These are phyloP conservation scores for Epiblema foenella DNA, from an alignment of 2,888 invertebrate species.

Conservation along the genomic window DNA sequence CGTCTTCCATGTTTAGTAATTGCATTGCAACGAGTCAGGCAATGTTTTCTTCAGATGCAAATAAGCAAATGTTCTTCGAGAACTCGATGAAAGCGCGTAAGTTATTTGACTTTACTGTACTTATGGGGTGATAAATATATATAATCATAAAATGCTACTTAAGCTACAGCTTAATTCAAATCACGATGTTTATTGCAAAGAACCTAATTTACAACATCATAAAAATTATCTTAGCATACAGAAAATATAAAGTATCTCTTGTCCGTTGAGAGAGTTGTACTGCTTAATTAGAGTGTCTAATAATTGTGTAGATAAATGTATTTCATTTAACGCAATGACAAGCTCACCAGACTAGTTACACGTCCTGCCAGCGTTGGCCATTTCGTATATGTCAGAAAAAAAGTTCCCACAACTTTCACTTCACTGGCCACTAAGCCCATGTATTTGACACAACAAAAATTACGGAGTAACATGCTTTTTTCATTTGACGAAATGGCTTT, in stretches of 20 bases:
- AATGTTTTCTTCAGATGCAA: slow-evolving; percentile 37
- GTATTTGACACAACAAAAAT: slow-evolving; percentile 40
- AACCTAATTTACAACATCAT: slow-evolving; percentile 29
- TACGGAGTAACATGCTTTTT: slow-evolving; percentile 48
- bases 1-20: slow-evolving; percentile 20
- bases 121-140: slow-evolving; percentile 30
- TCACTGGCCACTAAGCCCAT: slow-evolving; percentile 34
- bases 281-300: slow-evolving; percentile 17
- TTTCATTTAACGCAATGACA: slow-evolving; percentile 35
- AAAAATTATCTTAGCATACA: slow-evolving; percentile 30
- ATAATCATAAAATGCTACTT: slow-evolving; percentile 23
- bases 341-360: slow-evolving; percentile 32
- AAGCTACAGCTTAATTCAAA: slow-evolving; percentile 30
- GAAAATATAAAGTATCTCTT: slow-evolving; percentile 12
- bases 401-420: slow-evolving; percentile 44
- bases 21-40: slow-evolving; percentile 27
- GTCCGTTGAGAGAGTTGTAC: slow-evolving; percentile 32
- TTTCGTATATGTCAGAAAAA: slow-evolving; percentile 34
- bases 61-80: slow-evolving; percentile 32
- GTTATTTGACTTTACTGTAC: slow-evolving; percentile 10
- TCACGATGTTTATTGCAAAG: slow-evolving; percentile 37
- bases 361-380: slow-evolving; percentile 27
- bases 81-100: slow-evolving; percentile 38
- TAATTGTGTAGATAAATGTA: slow-evolving; percentile 32
- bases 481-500: slow-evolving; percentile 52